Evolutionary conservation across 2,888 invertebrate genomes (phyloP).

Genomic region (Philhelius pedissequus): DNA sequence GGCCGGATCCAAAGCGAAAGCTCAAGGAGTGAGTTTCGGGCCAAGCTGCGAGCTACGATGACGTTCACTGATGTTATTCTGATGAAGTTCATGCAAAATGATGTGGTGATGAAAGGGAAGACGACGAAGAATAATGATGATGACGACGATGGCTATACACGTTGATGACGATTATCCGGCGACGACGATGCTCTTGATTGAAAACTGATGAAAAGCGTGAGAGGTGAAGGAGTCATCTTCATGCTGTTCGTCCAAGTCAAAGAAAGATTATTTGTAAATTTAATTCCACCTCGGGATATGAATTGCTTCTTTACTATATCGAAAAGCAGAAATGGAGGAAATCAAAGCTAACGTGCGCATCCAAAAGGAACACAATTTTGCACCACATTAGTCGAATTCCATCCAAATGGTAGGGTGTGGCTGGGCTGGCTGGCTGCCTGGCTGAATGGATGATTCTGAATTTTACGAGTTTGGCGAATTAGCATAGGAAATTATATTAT

Average conservation of each 20-base stretch:
- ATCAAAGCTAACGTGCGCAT: constrained; percentile 8
- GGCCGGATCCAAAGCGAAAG: constrained; percentile 51
- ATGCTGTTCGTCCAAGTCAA: constrained; percentile 15
- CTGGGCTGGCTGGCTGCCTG: no score
- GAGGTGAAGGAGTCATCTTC: constrained; percentile 64
- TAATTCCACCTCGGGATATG: constrained; percentile 34
- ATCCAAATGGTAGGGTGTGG: constrained; percentile 14
- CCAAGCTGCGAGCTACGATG: background rate
- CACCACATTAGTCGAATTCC: constrained; percentile 11
- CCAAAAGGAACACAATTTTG: constrained; percentile 2
- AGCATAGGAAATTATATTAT: constrained; percentile 38
- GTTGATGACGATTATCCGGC: constrained; percentile 28
- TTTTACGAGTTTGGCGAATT: constrained; percentile 7
- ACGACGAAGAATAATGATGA: constrained; percentile 68
- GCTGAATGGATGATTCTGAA: background rate
- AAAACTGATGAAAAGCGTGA: constrained; percentile 67
- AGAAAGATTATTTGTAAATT: constrained; percentile 52
- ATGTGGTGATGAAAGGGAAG: constrained; percentile 65
- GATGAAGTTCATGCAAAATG: constrained; percentile 60
- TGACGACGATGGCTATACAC: constrained; percentile 41
- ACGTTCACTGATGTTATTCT: constrained; percentile 36
- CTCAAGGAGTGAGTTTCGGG: constrained; percentile 54
- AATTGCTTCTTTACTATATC: constrained; percentile 17
- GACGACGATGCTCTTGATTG: constrained; percentile 54
- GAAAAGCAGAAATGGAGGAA: background rate